Evolutionary conservation across 2,113 vertebrate species (phyloP).

Genomic region (Lota lota): DNA sequence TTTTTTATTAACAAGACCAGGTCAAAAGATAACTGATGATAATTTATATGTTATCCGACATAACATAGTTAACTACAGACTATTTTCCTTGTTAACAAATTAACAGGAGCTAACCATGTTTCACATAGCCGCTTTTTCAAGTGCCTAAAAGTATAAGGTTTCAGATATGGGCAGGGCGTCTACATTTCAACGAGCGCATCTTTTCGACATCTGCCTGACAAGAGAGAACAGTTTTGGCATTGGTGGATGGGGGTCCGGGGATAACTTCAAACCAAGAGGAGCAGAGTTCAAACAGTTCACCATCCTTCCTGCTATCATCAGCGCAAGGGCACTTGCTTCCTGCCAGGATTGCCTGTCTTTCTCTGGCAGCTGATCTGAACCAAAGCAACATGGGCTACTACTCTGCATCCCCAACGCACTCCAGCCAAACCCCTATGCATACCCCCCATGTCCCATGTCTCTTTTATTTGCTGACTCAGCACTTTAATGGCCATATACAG

Average conservation of each 20-base stretch:
- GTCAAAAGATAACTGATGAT: no score
- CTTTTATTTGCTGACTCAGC: slow-evolving; percentile 54
- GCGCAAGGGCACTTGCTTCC: slow-evolving; percentile 51
- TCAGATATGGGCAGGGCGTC: slow-evolving; percentile 11
- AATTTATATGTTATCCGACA: no score
- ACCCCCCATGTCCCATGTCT: slow-evolving; percentile 3
- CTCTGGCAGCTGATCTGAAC: slow-evolving; percentile 58
- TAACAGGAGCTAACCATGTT: slow-evolving; percentile 29
- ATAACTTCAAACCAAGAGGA: slow-evolving; percentile 41
- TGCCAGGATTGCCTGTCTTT: slow-evolving; percentile 40
- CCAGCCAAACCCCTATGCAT: no score
- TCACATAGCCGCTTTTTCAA: slow-evolving; percentile 30
- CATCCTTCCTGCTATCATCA: slow-evolving; percentile 38
- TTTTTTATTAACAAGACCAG: no score
- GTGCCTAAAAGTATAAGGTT: slow-evolving; percentile 27
- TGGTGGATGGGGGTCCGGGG: slow-evolving; percentile 43
- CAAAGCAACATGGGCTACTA: slow-evolving; percentile 42
- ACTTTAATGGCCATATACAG: slow-evolving; percentile 35
- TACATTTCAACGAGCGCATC: slow-evolving; percentile 9
- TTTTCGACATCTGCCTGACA: slow-evolving; percentile 41
- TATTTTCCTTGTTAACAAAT: slow-evolving; percentile 66
- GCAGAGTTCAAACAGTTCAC: slow-evolving; percentile 43
- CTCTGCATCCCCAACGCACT: slow-evolving; percentile 29
- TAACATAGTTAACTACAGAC: no score
- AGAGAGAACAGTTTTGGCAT: slow-evolving; percentile 36